Evolutionary conservation across 2,797 vertebrate genomes (phyloP).

Genomic region (Chrysolophus pictus): DNA sequence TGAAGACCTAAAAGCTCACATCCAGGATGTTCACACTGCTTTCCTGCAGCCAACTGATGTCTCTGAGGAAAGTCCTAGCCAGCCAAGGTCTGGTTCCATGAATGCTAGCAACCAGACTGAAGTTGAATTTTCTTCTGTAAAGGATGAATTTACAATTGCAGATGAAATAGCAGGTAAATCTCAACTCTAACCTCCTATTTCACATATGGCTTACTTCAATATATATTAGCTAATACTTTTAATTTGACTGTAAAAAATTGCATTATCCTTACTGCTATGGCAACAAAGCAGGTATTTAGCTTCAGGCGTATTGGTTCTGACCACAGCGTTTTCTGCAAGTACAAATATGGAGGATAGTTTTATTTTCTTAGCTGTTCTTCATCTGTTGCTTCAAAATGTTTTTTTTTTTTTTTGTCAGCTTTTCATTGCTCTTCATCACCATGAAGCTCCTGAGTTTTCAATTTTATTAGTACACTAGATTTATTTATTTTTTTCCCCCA

Average conservation of each 20-base stretch:
- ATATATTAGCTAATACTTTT: neutral
- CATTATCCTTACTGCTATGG: neutral
- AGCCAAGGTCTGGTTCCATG: conserved; percentile 86
- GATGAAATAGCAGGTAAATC: conserved; percentile 85
- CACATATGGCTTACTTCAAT: neutral
- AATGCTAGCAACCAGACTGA: conserved; percentile 86
- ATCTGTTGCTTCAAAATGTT: neutral
- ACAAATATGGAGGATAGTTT: neutral
- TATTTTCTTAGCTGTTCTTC: neutral
- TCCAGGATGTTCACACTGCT: conserved; percentile 97
- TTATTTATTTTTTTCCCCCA: neutral
- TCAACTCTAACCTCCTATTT: neutral
- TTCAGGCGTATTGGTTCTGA: neutral
- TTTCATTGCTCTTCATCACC: neutral
- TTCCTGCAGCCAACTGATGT: conserved; percentile 97
- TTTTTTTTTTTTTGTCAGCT: neutral
- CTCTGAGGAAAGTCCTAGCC: conserved; percentile 82
- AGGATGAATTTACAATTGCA: conserved; percentile 82
- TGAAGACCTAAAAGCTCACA: conserved; percentile 96
- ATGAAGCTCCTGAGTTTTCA: neutral
- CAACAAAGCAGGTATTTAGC: neutral
- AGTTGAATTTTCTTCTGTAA: conserved; percentile 87
- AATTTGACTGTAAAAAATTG: neutral
- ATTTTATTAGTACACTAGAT: neutral
- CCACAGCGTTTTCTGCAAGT: neutral